Percentiles rank a stretch among this genome's conserved stretches.
These are phyloP conservation scores for Steatornis caripensis DNA, from an alignment of 2,113 vertebrate genomes.

Conservation along the genomic window DNA sequence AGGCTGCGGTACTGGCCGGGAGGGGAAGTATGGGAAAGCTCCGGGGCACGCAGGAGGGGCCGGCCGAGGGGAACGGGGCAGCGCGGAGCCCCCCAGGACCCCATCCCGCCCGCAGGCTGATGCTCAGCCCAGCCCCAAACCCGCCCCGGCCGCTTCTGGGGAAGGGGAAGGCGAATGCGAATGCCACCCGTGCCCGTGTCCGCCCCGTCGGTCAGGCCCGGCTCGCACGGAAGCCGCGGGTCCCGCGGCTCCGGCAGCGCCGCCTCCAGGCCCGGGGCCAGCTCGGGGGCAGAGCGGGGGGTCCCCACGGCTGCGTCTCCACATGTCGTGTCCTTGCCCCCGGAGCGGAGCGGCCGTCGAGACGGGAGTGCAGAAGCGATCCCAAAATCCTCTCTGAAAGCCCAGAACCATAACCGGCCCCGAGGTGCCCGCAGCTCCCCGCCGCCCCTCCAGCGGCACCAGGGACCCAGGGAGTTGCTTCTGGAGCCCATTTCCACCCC, in stretches of 20 bases:
- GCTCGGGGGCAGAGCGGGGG: neutral
- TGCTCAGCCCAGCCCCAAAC: neutral
- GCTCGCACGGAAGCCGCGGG: too few relatives aligned
- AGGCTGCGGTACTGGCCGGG: neutral
- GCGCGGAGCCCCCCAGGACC: neutral
- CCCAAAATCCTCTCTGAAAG: rapidly evolving
- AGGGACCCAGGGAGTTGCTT: rapidly evolving
- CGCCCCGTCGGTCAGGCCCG: neutral
- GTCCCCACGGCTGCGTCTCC: neutral
- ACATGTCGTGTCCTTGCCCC: neutral
- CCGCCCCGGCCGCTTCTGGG: neutral
- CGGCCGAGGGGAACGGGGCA: neutral
- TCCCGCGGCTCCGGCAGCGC: neutral
- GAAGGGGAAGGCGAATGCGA: neutral
- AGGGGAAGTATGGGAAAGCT: neutral
- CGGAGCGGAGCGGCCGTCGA: neutral
- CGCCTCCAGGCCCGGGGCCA: neutral
- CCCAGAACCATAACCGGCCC: rapidly evolving
- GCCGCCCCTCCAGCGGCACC: neutral
- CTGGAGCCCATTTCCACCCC: rapidly evolving
- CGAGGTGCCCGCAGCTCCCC: rapidly evolving
- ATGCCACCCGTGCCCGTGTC: rapidly evolving
- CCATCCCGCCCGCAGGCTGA: neutral
- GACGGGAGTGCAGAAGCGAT: neutral
- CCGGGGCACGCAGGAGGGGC: neutral